Percentiles rank a stretch among this genome's conserved stretches.
Evolutionary conservation across 2,113 vertebrate species (phyloP).

Genomic region (Callipepla squamata): DNA sequence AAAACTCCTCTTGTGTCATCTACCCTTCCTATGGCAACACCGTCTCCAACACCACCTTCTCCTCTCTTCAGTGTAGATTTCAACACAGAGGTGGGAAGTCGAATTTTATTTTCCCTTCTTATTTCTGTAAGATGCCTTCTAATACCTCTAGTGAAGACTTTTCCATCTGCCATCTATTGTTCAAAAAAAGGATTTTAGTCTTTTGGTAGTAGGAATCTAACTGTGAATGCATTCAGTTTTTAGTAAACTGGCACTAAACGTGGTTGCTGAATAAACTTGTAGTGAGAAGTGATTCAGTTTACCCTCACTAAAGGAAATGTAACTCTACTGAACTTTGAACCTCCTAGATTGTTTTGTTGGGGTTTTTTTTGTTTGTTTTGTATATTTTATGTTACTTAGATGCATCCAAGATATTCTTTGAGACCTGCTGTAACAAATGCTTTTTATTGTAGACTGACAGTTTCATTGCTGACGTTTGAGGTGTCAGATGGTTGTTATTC

Average conservation of each 20-base stretch:
- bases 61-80: conserved; percentile 93
- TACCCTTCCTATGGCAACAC: conserved; percentile 79
- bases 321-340: not conserved
- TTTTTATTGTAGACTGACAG: not conserved
- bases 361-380: too few species aligned
- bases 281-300: not conserved
- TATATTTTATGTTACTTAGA: not conserved
- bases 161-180: not conserved
- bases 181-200: not conserved
- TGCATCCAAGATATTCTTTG: not conserved
- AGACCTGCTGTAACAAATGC: not conserved
- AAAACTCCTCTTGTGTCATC: conserved; percentile 80
- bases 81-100: conserved; percentile 84
- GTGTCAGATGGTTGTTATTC: not conserved
- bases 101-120: not conserved
- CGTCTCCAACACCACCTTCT: conserved; percentile 88
- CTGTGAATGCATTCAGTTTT: not conserved
- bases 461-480: not conserved
- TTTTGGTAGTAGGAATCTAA: not conserved
- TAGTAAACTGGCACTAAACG: not conserved
- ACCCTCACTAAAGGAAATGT: not conserved
- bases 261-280: not conserved
- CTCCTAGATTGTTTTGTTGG: not conserved
- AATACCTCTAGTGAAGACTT: not conserved
- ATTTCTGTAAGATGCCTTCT: not conserved